A percentile compares a stretch with the other conserved stretches of the same genome.
Conservation (phyloP, 1,140 invertebrate species). For the Dendroctonus ponderosae region DNA sequence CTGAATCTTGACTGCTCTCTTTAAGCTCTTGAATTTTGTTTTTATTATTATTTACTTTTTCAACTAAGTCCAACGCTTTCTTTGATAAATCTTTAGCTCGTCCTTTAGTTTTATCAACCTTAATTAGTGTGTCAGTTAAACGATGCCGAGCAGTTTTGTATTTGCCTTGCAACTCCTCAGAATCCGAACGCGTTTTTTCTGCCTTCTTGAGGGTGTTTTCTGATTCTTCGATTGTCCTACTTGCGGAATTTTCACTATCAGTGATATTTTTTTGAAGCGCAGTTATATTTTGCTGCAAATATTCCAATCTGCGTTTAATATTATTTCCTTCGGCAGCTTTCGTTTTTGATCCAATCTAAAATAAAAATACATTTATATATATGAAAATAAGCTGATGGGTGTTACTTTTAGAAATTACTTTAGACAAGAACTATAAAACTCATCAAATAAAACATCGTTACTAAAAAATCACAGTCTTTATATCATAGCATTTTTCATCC, state of each 20-base stretch:
- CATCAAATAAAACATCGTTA: neutral
- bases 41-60: conserved; percentile 41
- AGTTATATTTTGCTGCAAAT: conserved; percentile 44
- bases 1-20: conserved; percentile 47
- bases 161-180: conserved; percentile 39
- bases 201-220: conserved; percentile 42
- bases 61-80: conserved; percentile 42
- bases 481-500: neutral
- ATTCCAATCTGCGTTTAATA: conserved; percentile 40
- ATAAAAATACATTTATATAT: conserved; percentile 9
- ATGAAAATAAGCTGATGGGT: no score
- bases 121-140: conserved; percentile 40
- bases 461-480: neutral
- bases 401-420: neutral
- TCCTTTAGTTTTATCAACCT: conserved; percentile 44
- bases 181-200: conserved; percentile 38
- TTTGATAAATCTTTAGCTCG: conserved; percentile 43
- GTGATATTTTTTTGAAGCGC: conserved; percentile 45
- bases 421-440: neutral
- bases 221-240: conserved; percentile 44
- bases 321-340: conserved; percentile 39
- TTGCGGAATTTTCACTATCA: conserved; percentile 44
- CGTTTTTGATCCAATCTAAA: conserved; percentile 45
- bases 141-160: conserved; percentile 40
- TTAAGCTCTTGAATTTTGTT: conserved; percentile 47